Evolutionary conservation across 2,113 vertebrate species (phyloP).

Genomic region (Diadophis punctatus): DNA sequence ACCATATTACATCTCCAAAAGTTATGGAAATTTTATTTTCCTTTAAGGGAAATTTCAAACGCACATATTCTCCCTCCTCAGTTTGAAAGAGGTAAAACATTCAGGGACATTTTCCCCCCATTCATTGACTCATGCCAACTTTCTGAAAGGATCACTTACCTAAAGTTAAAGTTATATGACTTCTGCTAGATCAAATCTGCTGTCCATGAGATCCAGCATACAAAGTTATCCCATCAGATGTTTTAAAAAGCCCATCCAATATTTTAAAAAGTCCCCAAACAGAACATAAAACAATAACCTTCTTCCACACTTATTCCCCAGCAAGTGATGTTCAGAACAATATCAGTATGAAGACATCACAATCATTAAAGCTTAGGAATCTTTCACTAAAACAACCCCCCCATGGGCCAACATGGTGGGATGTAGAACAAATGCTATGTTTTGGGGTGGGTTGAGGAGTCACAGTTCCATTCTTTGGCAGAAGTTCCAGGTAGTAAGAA

Average conservation of each 20-base stretch:
- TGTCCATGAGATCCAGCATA: not conserved
- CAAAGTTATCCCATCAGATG: not conserved
- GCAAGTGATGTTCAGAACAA: not conserved
- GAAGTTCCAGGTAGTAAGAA: not conserved
- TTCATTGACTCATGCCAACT: not conserved
- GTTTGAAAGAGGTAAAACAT: not conserved
- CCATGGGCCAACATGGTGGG: not conserved
- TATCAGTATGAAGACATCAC: not conserved
- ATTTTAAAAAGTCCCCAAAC: not conserved
- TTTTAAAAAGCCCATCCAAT: not conserved
- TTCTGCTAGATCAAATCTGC: not conserved
- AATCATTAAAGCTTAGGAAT: not conserved
- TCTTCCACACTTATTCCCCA: not conserved
- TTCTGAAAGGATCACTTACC: not conserved
- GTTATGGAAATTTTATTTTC: not conserved
- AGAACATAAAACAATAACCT: not conserved
- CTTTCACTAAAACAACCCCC: not conserved
- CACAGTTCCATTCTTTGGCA: not conserved
- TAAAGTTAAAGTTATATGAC: not conserved
- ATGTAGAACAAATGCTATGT: not conserved
- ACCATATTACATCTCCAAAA: not conserved
- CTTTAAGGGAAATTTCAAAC: not conserved
- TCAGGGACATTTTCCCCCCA: fast-evolving
- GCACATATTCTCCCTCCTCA: not conserved
- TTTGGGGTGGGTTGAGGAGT: not conserved